Evolutionary conservation across 2,113 vertebrate species (phyloP).

Genomic region (Raja brachyura): DNA sequence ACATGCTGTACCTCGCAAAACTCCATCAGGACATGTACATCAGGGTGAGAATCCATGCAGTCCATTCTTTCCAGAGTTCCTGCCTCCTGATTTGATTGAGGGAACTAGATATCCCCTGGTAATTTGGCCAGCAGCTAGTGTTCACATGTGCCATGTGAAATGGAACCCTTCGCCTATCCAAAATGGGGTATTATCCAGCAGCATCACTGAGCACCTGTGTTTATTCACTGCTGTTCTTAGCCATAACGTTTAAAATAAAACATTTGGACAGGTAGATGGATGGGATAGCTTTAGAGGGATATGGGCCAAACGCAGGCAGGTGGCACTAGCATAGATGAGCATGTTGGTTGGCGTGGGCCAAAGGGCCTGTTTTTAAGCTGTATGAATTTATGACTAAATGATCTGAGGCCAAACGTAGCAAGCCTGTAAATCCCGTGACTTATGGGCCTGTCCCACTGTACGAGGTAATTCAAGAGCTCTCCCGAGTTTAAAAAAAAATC

Average conservation of each 20-base stretch:
- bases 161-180: too few species aligned
- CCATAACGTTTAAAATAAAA: too few species aligned
- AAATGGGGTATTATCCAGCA: neutral
- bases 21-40: conserved; percentile 94
- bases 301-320: too few species aligned
- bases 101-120: neutral
- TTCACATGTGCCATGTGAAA: neutral
- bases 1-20: conserved; percentile 94
- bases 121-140: neutral
- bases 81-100: neutral
- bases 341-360: too few species aligned
- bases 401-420: neutral
- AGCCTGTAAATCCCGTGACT: neutral
- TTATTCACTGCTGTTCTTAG: neutral
- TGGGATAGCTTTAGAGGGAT: too few species aligned
- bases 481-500: too few species aligned
- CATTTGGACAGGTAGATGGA: too few species aligned
- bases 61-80: neutral
- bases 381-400: too few species aligned
- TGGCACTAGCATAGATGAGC: too few species aligned
- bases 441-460: too few species aligned
- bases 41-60: conserved; percentile 60
- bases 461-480: too few species aligned
- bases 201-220: neutral
- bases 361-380: too few species aligned